Conservation (phyloP, 2,113 vertebrate species). For the Benitochromis conjunctus region DNA sequence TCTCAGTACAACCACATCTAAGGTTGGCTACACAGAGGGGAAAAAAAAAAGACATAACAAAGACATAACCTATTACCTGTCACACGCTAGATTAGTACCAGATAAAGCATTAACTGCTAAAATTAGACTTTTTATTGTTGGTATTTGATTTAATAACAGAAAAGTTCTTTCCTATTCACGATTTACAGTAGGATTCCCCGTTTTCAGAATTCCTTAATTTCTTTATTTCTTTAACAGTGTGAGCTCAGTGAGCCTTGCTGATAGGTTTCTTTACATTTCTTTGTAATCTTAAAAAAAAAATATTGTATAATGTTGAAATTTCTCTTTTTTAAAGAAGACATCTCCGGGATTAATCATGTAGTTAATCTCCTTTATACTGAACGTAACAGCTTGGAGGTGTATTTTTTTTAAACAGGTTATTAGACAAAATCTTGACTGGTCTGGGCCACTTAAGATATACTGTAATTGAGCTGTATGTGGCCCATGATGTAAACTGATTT, state of each 20-base stretch:
- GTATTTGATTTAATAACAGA: neutral
- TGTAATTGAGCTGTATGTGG: neutral
- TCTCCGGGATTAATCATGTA: neutral
- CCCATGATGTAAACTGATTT: neutral
- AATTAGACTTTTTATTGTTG: neutral
- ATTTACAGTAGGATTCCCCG: neutral
- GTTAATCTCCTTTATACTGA: neutral
- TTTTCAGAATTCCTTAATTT: neutral
- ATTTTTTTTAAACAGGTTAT: neutral
- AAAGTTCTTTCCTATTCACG: neutral
- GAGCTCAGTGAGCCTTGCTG: neutral
- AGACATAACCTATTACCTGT: neutral
- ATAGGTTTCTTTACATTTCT: neutral
- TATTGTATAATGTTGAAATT: neutral
- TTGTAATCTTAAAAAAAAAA: neutral
- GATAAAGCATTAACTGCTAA: neutral
- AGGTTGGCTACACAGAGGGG: neutral
- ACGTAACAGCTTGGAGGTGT: neutral
- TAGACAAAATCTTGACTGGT: neutral
- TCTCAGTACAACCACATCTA: neutral
- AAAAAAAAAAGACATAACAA: neutral
- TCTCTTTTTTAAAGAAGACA: neutral
- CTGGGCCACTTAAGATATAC: neutral
- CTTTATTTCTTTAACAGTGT: neutral
- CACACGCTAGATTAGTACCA: neutral